phyloP scores from a whole-genome alignment of 2,113 vertebrate species.

The Mungos mungo region DNA sequence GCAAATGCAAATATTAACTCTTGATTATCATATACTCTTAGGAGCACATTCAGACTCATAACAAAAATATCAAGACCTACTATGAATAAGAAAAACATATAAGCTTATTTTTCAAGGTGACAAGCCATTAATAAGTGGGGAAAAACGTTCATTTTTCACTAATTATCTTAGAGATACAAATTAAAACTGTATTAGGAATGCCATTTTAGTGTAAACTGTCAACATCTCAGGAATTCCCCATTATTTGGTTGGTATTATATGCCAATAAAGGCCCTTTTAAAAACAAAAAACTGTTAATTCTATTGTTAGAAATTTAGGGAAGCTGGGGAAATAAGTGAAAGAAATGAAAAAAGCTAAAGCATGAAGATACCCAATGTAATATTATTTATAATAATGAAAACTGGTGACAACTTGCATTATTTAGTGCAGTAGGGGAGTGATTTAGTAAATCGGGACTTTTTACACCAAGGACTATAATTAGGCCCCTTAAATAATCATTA shows the following conservation, averaged over 20 bases:
- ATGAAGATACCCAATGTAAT: background rate
- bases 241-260: background rate
- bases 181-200: background rate
- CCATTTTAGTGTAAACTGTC: constrained; percentile 5
- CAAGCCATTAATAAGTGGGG: background rate
- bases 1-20: background rate
- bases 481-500: background rate
- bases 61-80: background rate
- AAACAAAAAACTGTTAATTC: background rate
- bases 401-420: background rate
- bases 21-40: background rate
- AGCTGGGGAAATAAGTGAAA: background rate
- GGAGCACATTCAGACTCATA: background rate
- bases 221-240: background rate
- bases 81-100: background rate
- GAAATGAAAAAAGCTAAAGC: background rate
- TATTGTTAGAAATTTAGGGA: background rate
- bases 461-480: background rate
- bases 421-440: background rate
- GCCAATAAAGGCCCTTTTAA: background rate
- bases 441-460: background rate
- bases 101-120: background rate
- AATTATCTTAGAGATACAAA: background rate
- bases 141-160: background rate
- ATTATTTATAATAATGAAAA: constrained; percentile 21